phyloP scores from a whole-genome alignment of 1,140 invertebrate species.

The Linepithema humile region DNA sequence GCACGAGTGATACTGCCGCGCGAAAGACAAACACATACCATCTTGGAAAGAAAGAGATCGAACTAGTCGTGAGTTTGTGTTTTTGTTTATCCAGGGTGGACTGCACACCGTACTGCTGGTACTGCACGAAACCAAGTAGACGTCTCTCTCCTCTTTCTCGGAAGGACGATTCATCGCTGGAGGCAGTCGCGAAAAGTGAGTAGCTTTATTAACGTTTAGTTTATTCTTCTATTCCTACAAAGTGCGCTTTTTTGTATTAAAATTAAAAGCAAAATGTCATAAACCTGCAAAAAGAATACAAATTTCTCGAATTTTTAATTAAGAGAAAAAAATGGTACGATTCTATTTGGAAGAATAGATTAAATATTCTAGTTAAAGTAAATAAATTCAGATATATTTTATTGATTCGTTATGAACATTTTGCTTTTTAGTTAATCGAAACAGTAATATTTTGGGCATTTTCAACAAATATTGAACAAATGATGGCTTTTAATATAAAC shows the following conservation, averaged over 20 bases:
- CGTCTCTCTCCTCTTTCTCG: no score
- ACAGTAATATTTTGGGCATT: no score
- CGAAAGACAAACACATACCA: slow-evolving; percentile 5
- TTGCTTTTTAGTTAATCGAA: no score
- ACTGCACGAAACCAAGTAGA: no score
- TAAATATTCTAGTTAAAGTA: not conserved
- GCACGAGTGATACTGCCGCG: slow-evolving; percentile 59
- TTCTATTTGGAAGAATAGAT: not conserved
- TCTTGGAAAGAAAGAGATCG: slow-evolving; percentile 38
- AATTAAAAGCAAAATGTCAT: not conserved
- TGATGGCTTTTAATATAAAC: not conserved
- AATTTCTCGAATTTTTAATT: not conserved
- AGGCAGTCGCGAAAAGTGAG: slow-evolving; percentile 35
- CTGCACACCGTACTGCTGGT: not conserved
- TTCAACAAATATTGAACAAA: not conserved
- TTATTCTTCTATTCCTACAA: not conserved
- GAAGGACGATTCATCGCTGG: slow-evolving; percentile 36
- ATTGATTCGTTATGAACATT: not conserved
- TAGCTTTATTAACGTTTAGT: not conserved
- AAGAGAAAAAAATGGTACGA: not conserved
- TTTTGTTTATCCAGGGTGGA: slow-evolving; percentile 66
- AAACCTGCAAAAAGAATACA: not conserved
- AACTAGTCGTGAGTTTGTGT: slow-evolving; percentile 63
- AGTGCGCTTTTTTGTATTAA: not conserved
- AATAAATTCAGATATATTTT: not conserved